A percentile compares a stretch with the other conserved stretches of the same genome.
phyloP scores from a whole-genome alignment of 2,113 vertebrate genomes.

The Gobius niger region DNA sequence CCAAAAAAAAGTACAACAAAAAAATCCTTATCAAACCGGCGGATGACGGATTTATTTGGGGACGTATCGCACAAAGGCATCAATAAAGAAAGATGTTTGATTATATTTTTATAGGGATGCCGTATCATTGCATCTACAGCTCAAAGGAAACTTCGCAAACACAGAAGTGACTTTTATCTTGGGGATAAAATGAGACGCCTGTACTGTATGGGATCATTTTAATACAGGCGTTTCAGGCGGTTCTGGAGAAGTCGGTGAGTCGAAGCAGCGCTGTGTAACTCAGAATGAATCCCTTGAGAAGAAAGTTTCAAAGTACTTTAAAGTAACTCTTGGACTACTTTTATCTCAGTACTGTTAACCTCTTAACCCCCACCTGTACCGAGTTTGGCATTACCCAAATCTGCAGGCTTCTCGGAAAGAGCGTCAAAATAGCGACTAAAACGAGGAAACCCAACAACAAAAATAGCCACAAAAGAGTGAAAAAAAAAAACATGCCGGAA shows the following conservation, averaged over 20 bases:
- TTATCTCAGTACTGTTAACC: too few relatives aligned
- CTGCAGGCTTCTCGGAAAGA: too few relatives aligned
- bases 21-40: neutral
- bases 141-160: constrained; percentile 1
- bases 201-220: neutral
- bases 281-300: neutral
- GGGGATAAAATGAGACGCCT: neutral
- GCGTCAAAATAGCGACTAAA: too few relatives aligned
- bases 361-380: too few relatives aligned
- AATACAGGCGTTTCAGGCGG: neutral
- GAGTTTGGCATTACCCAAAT: too few relatives aligned
- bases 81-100: neutral
- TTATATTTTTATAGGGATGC: neutral
- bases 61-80: neutral
- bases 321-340: neutral
- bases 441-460: too few relatives aligned
- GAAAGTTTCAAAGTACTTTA: neutral
- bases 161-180: neutral
- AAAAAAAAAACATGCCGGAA: too few relatives aligned
- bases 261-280: neutral
- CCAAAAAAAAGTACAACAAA: neutral
- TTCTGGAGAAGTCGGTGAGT: neutral
- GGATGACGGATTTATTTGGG: neutral
- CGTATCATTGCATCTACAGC: neutral
- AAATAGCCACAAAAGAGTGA: too few relatives aligned